These are phyloP conservation scores for Pseudococcus viburni DNA, from an alignment of 2,888 invertebrate species.

Conservation along the genomic window DNA sequence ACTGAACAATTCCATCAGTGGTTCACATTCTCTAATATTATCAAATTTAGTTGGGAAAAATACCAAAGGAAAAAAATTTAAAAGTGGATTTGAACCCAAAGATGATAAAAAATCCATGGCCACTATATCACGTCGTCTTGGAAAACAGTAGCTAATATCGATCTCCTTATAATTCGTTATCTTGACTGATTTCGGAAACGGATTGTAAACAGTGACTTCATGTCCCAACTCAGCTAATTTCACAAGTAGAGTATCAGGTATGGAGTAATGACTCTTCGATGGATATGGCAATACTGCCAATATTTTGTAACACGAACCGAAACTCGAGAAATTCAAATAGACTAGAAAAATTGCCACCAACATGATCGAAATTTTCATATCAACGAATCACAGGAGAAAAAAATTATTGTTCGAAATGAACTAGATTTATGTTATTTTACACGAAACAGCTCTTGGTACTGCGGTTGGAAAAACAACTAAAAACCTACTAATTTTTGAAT, in stretches of 20 bases:
- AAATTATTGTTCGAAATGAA: not conserved
- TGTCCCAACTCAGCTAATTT: constrained; percentile 41
- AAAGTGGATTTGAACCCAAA: not conserved
- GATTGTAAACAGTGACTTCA: not conserved
- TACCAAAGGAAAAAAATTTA: not conserved
- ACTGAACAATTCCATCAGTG: constrained; percentile 52
- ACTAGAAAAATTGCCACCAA: constrained; percentile 49
- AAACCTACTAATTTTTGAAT: too few species aligned
- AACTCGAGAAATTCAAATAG: constrained; percentile 69
- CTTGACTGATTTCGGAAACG: not conserved
- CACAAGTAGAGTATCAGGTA: constrained; percentile 13
- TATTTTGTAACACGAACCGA: constrained; percentile 7
- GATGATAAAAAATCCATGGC: not conserved
- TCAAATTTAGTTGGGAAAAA: constrained; percentile 4
- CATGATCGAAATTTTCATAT: not conserved
- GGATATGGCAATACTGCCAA: constrained; percentile 13
- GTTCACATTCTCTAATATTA: constrained; percentile 22
- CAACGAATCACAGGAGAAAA: not conserved
- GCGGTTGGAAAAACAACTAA: too few species aligned
- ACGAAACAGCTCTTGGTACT: too few species aligned
- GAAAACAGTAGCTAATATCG: not conserved
- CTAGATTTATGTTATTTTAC: too few species aligned
- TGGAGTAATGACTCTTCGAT: constrained; percentile 25
- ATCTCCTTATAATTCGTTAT: constrained; percentile 35
- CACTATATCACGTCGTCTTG: not conserved